phyloP scores from a whole-genome alignment of 35 echinoderm and acorn worm genomes.

The Stichopus chloronotus region DNA sequence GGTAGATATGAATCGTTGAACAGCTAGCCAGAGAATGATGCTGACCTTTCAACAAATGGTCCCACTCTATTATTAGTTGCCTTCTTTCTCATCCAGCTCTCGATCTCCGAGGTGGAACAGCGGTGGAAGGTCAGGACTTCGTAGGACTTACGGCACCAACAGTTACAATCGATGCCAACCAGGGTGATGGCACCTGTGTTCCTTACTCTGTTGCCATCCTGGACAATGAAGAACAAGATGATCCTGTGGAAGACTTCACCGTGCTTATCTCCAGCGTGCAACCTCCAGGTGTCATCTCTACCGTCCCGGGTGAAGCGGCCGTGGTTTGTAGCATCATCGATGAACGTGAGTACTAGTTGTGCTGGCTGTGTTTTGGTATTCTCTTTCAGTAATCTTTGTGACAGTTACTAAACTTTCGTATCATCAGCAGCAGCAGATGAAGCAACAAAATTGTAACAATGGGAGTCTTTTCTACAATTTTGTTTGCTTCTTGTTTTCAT shows the following conservation, averaged over 20 bases:
- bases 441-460: too few relatives aligned
- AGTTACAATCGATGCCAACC: neutral
- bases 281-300: neutral
- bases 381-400: too few relatives aligned
- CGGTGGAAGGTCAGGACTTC: neutral
- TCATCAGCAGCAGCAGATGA: too few relatives aligned
- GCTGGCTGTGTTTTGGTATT: too few relatives aligned
- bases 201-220: neutral
- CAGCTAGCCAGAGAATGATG: too few relatives aligned
- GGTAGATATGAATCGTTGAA: too few relatives aligned
- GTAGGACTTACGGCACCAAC: neutral
- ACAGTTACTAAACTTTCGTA: too few relatives aligned
- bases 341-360: neutral
- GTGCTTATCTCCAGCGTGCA: neutral
- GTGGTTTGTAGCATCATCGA: conserved; percentile 7
- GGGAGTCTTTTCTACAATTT: too few relatives aligned
- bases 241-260: conserved; percentile 27
- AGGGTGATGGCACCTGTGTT: neutral
- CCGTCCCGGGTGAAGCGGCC: neutral
- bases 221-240: neutral
- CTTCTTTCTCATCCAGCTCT: neutral
- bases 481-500: too few relatives aligned
- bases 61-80: too few relatives aligned
- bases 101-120: neutral
- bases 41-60: too few relatives aligned